Evolutionary conservation across 2,113 vertebrate genomes (phyloP), one percentile per base, ranked within the genome.

Genomic region (Perca fluviatilis): DNA sequence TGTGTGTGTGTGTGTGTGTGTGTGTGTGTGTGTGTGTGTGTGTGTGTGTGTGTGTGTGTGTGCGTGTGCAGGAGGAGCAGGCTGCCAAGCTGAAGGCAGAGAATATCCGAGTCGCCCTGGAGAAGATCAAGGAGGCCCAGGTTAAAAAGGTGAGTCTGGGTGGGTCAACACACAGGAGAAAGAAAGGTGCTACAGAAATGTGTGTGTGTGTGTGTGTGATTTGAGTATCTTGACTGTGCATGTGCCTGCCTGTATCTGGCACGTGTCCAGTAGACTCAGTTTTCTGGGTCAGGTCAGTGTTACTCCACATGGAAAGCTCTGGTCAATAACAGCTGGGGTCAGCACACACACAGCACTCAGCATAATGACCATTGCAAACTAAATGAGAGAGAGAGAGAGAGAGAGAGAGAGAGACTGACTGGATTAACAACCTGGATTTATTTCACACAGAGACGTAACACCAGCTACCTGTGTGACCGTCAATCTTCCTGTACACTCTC

Each of bases 81-180:
- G 91, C 88, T 8, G 93, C 93, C 77, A 94, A 94, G 63, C 21
- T 92, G 64, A 98, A 99, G 92, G 98, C 98, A 13, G 97, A 99
- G 79, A 99, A 97, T 86, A 99, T 99, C 80, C 93, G 97, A 71
- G 95, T 98, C 66, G 98, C 98, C 0, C 93, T 99, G 83, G 98
- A 99, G 94, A 98, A 99, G 93, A 99, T 99, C 93, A 99, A 98
- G 93, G 98, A 99, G 91, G 98, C 98, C 47, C 98, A 99, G 94
- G 97, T 99, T 71, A 99, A 99, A 94, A 99, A 99, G 96, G 97
- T 98, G 86, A 84, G 84, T 73, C 49, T 2, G 27, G 18, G 33
- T 2, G 23, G n/a, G 33, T 13, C 47, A 74, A 27, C 23, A 50
- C 51, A 30, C 25, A 43, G 19, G 51, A 49, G 13, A 23, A 8